Evolutionary conservation across 2,797 vertebrate species (phyloP).

Genomic region (Columba guinea): DNA sequence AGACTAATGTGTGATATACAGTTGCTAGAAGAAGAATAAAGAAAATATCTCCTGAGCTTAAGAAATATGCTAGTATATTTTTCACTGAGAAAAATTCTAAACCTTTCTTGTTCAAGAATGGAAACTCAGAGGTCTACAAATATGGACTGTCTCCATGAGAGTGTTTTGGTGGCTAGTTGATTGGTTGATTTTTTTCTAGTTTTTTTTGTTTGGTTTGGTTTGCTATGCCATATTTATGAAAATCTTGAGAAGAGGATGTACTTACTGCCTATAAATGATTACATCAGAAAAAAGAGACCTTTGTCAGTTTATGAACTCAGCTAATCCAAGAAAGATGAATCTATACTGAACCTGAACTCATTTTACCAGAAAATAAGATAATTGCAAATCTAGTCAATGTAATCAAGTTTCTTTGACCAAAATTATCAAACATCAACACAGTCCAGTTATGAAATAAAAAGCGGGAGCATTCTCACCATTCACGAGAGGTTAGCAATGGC

Average conservation of each 20-base stretch:
- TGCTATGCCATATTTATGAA: neutral
- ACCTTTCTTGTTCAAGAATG: neutral
- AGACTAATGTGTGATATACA: fast-evolving
- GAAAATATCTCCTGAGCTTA: neutral
- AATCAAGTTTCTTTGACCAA: neutral
- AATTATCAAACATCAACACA: neutral
- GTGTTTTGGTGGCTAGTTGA: neutral
- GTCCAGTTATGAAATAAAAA: neutral
- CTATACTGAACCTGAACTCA: neutral
- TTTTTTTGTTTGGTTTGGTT: neutral
- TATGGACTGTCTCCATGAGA: neutral
- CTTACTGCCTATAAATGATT: neutral
- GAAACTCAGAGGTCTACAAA: neutral
- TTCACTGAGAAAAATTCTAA: neutral
- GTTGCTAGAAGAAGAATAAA: neutral
- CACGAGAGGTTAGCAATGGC: neutral
- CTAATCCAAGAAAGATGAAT: neutral
- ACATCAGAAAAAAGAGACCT: neutral
- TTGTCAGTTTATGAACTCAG: neutral
- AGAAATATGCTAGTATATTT: neutral
- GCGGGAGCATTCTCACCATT: neutral
- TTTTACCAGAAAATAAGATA: neutral
- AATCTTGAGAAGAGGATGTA: neutral
- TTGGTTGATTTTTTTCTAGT: neutral
- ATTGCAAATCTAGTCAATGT: neutral